These are phyloP conservation scores for Sebastes nivosus DNA, from an alignment of 2,797 vertebrate genomes.

Conservation along the genomic window DNA sequence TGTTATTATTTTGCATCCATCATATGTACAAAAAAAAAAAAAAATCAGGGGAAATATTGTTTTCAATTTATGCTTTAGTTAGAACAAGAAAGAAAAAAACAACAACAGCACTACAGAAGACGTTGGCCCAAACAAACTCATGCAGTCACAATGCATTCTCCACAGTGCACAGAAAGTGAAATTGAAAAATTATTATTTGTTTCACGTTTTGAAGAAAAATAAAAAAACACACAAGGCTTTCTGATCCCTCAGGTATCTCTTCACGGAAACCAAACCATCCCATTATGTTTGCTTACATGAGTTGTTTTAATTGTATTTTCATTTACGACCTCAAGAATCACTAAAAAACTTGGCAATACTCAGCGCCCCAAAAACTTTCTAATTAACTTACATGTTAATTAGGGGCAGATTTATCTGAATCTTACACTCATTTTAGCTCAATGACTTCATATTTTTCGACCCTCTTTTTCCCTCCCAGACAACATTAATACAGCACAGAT, in stretches of 20 bases:
- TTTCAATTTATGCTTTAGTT: conserved; percentile 12
- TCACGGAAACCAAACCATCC: neutral
- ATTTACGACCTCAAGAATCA: neutral
- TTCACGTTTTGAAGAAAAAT: conserved; percentile 7
- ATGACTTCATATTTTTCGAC: neutral
- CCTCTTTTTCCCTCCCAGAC: neutral
- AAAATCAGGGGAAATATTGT: neutral
- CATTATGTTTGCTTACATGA: neutral
- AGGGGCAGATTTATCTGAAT: neutral
- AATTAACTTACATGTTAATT: conserved; percentile 7
- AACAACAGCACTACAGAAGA: neutral
- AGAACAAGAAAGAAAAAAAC: neutral
- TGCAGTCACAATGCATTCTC: neutral
- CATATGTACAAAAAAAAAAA: neutral
- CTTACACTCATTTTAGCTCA: neutral
- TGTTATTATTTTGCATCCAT: neutral
- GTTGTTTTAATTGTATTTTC: neutral
- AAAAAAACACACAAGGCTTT: neutral
- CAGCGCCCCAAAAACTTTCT: neutral
- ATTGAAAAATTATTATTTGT: conserved; percentile 20
- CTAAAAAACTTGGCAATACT: neutral
- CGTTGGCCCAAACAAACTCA: neutral
- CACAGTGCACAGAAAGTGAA: neutral
- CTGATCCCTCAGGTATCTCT: conserved; percentile 12
- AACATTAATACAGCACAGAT: neutral